These are phyloP conservation scores for Melinaea marsaeus DNA, from an alignment of 2,888 invertebrate species.

Conservation along the genomic window DNA sequence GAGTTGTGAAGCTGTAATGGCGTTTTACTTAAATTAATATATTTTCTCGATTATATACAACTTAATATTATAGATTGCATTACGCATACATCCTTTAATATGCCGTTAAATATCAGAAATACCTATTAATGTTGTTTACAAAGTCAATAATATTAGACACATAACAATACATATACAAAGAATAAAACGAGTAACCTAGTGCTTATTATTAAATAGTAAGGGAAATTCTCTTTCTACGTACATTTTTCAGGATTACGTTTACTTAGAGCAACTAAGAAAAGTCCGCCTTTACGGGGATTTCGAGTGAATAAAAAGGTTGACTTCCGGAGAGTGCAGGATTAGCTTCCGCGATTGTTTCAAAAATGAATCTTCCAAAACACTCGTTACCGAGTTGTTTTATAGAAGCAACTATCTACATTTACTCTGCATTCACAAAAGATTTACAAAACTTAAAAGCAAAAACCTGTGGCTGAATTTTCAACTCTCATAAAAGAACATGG, in stretches of 20 bases:
- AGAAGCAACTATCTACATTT: not conserved
- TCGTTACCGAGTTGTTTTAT: not conserved
- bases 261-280: not conserved
- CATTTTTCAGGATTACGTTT: not conserved
- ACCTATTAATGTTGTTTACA: no score
- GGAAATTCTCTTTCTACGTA: not conserved
- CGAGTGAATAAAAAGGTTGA: not conserved
- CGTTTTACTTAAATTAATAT: no score
- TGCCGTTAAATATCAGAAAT: no score
- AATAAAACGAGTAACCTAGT: no score
- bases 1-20: no score
- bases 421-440: not conserved
- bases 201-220: not conserved
- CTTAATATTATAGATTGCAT: no score
- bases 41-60: no score
- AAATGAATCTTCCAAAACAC: not conserved
- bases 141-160: no score
- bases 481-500: not conserved
- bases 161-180: no score
- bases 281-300: not conserved
- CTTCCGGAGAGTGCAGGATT: not conserved
- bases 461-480: not conserved
- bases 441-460: not conserved
- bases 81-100: no score
- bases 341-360: not conserved